phyloP scores from a whole-genome alignment of 2,888 invertebrate genomes.

The Oconnorella tubifera region DNA sequence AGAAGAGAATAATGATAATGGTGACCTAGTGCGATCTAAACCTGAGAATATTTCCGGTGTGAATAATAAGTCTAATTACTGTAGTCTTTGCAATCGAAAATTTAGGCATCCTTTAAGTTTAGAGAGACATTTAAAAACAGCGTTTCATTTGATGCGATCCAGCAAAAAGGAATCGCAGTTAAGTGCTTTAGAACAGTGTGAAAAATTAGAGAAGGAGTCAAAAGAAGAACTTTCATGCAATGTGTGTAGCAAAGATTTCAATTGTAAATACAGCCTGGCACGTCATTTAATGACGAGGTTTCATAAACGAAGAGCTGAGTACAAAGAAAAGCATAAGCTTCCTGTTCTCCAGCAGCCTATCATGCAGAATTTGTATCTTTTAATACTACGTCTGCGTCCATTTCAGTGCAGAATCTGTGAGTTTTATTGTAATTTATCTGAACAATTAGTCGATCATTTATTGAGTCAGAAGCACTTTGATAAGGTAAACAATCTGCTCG shows the following conservation, averaged over 20 bases:
- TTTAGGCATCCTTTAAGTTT: no score
- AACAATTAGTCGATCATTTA: constrained; percentile 62
- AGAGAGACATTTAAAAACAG: no score
- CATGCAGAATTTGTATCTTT: constrained; percentile 72
- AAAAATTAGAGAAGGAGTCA: no score
- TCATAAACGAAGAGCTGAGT: constrained; percentile 69
- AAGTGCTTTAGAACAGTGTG: no score
- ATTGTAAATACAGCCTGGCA: constrained; percentile 45
- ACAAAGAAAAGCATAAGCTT: constrained; percentile 52
- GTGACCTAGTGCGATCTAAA: no score
- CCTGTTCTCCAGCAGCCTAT: constrained; percentile 49
- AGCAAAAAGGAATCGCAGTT: no score
- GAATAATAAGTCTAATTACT: no score
- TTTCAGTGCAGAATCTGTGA: constrained; percentile 81
- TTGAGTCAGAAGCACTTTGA: constrained; percentile 38
- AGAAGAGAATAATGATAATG: no score
- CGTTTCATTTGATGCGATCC: no score
- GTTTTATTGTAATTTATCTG: constrained; percentile 73
- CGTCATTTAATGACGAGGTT: constrained; percentile 72
- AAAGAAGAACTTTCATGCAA: constrained; percentile 61
- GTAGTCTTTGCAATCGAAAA: no score
- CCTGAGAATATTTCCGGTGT: no score
- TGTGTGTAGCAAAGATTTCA: constrained; percentile 47
- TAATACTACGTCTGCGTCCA: constrained; percentile 75
- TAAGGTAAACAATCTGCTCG: constrained; percentile 41